A percentile compares a stretch with the other conserved stretches of the same genome.
Evolutionary conservation across 2,888 invertebrate species (phyloP).

Genomic region (Atethmia centrago): DNA sequence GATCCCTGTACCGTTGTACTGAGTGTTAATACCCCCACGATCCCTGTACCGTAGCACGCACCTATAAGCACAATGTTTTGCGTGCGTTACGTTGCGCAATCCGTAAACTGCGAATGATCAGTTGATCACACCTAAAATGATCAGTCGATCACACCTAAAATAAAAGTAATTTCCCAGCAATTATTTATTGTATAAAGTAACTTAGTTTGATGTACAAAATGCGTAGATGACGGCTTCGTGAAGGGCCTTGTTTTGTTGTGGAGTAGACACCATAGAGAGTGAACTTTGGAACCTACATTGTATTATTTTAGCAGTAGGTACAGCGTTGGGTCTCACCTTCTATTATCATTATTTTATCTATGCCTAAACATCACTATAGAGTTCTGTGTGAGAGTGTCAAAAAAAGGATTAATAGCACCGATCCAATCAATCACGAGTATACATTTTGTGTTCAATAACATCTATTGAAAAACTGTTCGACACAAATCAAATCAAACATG

Average conservation of each 20-base stretch:
- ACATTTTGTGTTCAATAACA: neutral
- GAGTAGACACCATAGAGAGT: neutral
- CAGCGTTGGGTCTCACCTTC: neutral
- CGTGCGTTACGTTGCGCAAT: too few species aligned
- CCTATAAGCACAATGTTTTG: too few species aligned
- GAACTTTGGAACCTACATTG: neutral
- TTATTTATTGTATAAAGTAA: neutral
- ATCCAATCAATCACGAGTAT: neutral
- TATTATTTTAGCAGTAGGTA: neutral
- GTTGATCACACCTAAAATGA: too few species aligned
- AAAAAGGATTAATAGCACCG: neutral
- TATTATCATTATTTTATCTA: constrained; percentile 2
- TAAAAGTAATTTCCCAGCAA: too few species aligned
- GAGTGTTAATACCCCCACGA: too few species aligned
- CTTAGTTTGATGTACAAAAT: neutral
- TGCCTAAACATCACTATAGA: neutral
- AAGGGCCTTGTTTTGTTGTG: neutral
- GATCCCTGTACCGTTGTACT: too few species aligned
- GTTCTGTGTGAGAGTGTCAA: neutral
- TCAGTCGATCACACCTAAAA: too few species aligned
- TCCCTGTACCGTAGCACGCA: too few species aligned
- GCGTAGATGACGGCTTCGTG: neutral
- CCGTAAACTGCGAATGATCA: too few species aligned
- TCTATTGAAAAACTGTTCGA: neutral
- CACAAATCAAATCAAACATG: neutral